phyloP scores from a whole-genome alignment of 1,140 invertebrate species.

The Cardiocondyla obscurior region DNA sequence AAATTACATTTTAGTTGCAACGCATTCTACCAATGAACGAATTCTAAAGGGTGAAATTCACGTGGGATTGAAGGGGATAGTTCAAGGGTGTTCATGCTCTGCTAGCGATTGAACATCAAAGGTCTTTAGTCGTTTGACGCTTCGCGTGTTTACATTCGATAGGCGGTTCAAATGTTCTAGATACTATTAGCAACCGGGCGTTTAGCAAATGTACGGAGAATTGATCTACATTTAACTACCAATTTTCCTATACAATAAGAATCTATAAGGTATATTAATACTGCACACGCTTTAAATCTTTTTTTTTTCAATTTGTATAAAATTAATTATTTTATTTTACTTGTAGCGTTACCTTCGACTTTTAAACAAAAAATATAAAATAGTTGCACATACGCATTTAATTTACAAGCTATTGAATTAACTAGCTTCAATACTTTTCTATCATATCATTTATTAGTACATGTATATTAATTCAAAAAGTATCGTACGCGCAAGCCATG shows the following conservation, averaged over 20 bases:
- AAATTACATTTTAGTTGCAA: constrained; percentile 50
- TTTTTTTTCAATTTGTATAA: background rate
- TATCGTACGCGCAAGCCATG: background rate
- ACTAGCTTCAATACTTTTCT: too few relatives aligned
- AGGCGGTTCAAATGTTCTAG: constrained; percentile 54
- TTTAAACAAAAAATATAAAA: background rate
- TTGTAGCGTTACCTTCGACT: background rate
- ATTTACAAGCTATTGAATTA: too few relatives aligned
- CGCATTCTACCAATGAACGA: constrained; percentile 48
- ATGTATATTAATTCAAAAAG: background rate
- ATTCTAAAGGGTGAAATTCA: constrained; percentile 70
- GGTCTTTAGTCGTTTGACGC: constrained; percentile 76
- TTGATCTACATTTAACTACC: constrained; percentile 15
- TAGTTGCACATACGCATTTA: background rate
- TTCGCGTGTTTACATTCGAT: constrained; percentile 66
- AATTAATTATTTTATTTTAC: background rate
- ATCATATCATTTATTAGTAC: too few relatives aligned
- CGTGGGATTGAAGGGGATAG: constrained; percentile 54
- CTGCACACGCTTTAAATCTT: background rate
- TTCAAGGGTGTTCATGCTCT: constrained; percentile 68
- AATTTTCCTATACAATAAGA: constrained; percentile 2
- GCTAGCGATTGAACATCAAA: constrained; percentile 75
- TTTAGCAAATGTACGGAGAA: constrained; percentile 48
- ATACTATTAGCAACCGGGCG: constrained; percentile 68
- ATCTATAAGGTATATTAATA: background rate